phyloP scores from a whole-genome alignment of 2,888 invertebrate genomes.

The Sesia apiformis region DNA sequence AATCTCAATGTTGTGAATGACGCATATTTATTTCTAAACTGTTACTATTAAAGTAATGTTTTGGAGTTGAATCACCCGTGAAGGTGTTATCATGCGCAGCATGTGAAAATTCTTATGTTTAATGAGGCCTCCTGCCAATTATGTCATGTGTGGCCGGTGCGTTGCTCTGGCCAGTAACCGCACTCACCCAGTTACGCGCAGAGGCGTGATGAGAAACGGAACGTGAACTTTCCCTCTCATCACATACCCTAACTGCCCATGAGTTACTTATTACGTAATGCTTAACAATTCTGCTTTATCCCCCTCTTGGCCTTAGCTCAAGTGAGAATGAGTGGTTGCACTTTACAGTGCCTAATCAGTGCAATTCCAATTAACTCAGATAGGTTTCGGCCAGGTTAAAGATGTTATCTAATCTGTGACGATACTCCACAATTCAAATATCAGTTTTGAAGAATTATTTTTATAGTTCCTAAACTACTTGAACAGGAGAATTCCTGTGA shows the following conservation, averaged over 20 bases:
- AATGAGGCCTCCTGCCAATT: slow-evolving; percentile 66
- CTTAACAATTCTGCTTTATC: slow-evolving; percentile 4
- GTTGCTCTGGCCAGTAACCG: slow-evolving; percentile 61
- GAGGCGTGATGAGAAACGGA: slow-evolving; percentile 63
- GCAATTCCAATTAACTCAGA: too few species aligned
- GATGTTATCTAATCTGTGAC: too few species aligned
- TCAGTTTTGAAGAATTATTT: too few species aligned
- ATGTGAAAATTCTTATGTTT: slow-evolving; percentile 48
- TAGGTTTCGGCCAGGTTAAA: too few species aligned
- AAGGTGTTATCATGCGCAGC: slow-evolving; percentile 1
- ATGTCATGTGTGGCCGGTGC: slow-evolving; percentile 65
- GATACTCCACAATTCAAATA: too few species aligned
- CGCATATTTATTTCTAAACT: too few species aligned
- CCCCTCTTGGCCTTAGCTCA: background rate
- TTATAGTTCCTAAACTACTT: too few species aligned
- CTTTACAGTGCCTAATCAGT: too few species aligned
- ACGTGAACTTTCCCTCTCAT: slow-evolving; percentile 71
- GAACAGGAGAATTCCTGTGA: too few species aligned
- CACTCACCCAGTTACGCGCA: slow-evolving; percentile 67
- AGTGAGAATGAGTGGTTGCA: background rate
- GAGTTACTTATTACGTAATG: slow-evolving; percentile 23
- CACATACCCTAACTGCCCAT: slow-evolving; percentile 48
- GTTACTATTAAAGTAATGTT: too few species aligned
- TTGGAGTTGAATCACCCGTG: too few species aligned
- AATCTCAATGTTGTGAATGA: background rate